A percentile compares a stretch with the other conserved stretches of the same genome.
Conservation (phyloP, 2,797 vertebrate species). For the Chelidonichthys spinosus region DNA sequence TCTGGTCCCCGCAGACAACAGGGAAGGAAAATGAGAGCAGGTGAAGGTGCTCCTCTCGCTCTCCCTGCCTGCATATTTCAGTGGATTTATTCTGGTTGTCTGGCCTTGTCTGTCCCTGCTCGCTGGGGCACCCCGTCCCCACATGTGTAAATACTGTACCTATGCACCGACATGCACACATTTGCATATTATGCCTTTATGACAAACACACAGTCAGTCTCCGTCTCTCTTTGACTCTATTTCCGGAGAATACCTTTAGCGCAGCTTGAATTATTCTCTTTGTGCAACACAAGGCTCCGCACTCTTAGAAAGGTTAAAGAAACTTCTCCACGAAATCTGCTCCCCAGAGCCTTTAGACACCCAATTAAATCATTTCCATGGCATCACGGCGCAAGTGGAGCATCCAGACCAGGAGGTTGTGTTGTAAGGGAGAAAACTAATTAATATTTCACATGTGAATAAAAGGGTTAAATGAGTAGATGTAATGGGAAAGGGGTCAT, state of each 20-base stretch:
- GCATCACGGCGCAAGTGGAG: constrained; percentile 25
- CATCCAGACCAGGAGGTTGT: constrained; percentile 10
- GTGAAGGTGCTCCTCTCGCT: constrained; percentile 58
- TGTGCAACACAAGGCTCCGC: constrained; percentile 55
- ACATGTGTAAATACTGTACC: not conserved
- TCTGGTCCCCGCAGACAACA: constrained; percentile 65
- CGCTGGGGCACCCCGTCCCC: not conserved
- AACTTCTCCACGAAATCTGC: constrained; percentile 51
- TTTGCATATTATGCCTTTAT: constrained; percentile 5
- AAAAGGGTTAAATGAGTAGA: not conserved
- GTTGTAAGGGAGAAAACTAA: not conserved
- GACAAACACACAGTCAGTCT: constrained; percentile 3
- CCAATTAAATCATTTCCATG: constrained; percentile 50
- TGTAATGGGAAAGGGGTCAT: not conserved
- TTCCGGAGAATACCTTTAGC: constrained; percentile 54
- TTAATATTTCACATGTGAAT: not conserved
- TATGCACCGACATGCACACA: constrained; percentile 6
- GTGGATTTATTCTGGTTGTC: constrained; percentile 51
- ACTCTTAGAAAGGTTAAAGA: constrained; percentile 59
- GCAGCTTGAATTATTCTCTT: constrained; percentile 73
- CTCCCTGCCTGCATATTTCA: constrained; percentile 65
- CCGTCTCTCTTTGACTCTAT: constrained; percentile 28
- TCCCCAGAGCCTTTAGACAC: constrained; percentile 55
- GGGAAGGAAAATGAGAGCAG: constrained; percentile 65
- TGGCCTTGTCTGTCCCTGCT: constrained; percentile 53